Percentiles rank a stretch among this genome's conserved stretches.
These are phyloP conservation scores for Neomonachus schauinslandi DNA, from an alignment of 2,113 vertebrate genomes.

Conservation along the genomic window DNA sequence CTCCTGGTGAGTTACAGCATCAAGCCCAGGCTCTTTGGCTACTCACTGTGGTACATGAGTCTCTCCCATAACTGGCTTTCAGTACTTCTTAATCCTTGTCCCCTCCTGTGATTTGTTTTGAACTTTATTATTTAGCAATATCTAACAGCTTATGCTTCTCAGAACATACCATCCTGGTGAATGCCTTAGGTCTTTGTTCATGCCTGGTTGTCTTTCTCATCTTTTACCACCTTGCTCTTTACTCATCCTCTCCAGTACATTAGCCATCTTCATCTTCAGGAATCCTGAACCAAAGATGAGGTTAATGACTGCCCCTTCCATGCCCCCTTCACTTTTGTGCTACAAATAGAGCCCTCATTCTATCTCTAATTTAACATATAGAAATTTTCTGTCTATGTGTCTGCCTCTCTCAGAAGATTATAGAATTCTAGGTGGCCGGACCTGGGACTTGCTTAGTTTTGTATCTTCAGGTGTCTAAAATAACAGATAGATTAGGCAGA, in stretches of 20 bases:
- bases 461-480: background rate
- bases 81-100: background rate
- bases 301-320: background rate
- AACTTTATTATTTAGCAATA: background rate
- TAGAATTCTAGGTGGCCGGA: background rate
- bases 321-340: background rate
- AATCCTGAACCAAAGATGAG: background rate
- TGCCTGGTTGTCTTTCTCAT: background rate
- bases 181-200: background rate
- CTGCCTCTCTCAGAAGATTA: slow-evolving; percentile 3
- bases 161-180: background rate
- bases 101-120: background rate
- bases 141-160: background rate
- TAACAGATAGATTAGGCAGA: background rate
- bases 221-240: background rate
- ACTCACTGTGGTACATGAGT: background rate
- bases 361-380: background rate
- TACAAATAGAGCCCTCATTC: background rate
- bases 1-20: background rate
- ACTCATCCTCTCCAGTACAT: background rate
- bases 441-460: background rate
- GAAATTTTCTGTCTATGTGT: background rate
- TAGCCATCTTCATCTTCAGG: background rate
- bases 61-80: background rate
- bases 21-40: background rate